A percentile compares a stretch with the other conserved stretches of the same genome.
phyloP scores from a whole-genome alignment of 2,888 invertebrate species.

The Rhodophaea formosa region DNA sequence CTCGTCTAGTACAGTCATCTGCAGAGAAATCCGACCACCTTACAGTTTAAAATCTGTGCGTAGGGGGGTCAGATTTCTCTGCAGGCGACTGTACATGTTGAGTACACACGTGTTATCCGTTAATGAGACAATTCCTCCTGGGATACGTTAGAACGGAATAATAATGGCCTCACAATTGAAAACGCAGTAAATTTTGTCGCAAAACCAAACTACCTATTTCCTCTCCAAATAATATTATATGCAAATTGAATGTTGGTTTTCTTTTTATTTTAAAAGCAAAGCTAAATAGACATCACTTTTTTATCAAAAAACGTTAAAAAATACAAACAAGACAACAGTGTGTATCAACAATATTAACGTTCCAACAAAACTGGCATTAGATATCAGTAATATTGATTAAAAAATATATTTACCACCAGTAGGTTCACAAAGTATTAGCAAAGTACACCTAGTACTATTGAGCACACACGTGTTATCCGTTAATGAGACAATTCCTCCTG shows the following conservation, averaged over 20 bases:
- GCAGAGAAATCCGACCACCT: too few relatives aligned
- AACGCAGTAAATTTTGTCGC: slow-evolving; percentile 42
- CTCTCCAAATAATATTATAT: slow-evolving; percentile 2
- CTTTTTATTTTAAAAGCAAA: background rate
- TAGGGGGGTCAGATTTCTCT: too few relatives aligned
- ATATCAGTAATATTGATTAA: slow-evolving; percentile 16
- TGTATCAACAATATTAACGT: slow-evolving; percentile 38
- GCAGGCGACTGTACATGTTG: too few relatives aligned
- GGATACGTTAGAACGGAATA: slow-evolving; percentile 50
- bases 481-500: slow-evolving; percentile 56
- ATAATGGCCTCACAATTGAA: slow-evolving; percentile 47
- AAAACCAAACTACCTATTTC: slow-evolving; percentile 29
- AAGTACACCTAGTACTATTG: slow-evolving; percentile 23
- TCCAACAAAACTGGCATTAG: slow-evolving; percentile 28
- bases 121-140: slow-evolving; percentile 56
- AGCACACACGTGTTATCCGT: slow-evolving; percentile 46
- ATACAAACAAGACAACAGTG: too few relatives aligned
- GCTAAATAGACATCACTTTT: too few relatives aligned
- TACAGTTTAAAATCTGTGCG: too few relatives aligned
- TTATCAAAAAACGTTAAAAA: too few relatives aligned
- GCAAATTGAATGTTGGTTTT: slow-evolving; percentile 8
- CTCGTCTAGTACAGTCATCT: too few relatives aligned
- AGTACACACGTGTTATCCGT: slow-evolving; percentile 46
- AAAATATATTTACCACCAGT: slow-evolving; percentile 24
- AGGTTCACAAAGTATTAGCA: slow-evolving; percentile 24